A percentile compares a stretch with the other conserved stretches of the same genome.
phyloP scores from a whole-genome alignment of 1,140 invertebrate genomes.

The Lasioglossum albipes region DNA sequence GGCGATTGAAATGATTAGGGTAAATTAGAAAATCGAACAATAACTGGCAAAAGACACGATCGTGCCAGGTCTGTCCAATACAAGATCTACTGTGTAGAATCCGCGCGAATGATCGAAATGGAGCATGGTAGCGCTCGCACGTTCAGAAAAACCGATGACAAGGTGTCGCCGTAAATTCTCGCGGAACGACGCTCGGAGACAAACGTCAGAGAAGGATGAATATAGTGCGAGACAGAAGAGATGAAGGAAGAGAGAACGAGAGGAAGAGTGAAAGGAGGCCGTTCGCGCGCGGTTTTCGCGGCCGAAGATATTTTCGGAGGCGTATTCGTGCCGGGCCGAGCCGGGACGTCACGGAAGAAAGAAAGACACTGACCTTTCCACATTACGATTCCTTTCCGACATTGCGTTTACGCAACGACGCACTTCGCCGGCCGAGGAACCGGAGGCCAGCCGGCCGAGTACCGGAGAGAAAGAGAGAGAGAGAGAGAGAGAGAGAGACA shows the following conservation, averaged over 20 bases:
- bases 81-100: no score
- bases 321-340: conserved; percentile 37
- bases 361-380: conserved; percentile 72
- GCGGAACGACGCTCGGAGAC: neutral
- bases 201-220: neutral
- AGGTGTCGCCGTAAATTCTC: neutral
- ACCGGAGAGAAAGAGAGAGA: conserved; percentile 53
- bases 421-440: conserved; percentile 28
- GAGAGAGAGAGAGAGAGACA: conserved; percentile 51
- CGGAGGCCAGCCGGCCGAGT: conserved; percentile 16
- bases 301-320: conserved; percentile 53
- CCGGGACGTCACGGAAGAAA: conserved; percentile 62
- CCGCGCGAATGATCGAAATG: no score
- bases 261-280: neutral
- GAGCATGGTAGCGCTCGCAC: no score
- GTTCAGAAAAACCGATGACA: neutral
- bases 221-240: no score
- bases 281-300: conserved; percentile 32
- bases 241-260: neutral
- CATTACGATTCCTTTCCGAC: conserved; percentile 52
- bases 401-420: conserved; percentile 62
- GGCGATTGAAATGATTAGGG: no score
- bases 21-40: no score
- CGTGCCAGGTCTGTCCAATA: neutral
- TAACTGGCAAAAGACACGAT: no score